Conservation (phyloP, 2,113 vertebrate species). For the Pomatorhinus ruficollis region DNA sequence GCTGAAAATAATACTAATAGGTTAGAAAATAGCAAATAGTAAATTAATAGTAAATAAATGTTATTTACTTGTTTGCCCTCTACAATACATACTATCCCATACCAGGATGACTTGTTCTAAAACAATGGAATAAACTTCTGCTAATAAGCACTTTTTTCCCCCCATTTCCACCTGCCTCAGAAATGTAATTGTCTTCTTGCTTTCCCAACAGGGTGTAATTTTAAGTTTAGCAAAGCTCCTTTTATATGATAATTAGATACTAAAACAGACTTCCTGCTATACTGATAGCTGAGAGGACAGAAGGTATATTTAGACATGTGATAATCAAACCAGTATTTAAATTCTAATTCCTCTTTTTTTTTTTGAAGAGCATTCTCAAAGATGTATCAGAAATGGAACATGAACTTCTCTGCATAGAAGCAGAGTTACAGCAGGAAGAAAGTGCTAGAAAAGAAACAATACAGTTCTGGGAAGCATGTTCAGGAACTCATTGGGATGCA, state of each 20-base stretch:
- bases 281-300: not conserved
- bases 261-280: not conserved
- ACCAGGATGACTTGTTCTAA: not conserved
- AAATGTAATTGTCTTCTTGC: not conserved
- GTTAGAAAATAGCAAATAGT: not conserved
- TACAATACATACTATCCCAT: not conserved
- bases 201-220: not conserved
- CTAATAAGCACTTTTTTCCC: not conserved
- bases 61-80: not conserved
- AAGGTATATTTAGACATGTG: not conserved
- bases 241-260: not conserved
- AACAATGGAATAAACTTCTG: not conserved
- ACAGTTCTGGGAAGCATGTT: constrained; percentile 62
- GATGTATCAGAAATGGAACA: constrained; percentile 69
- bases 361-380: constrained; percentile 65
- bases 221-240: not conserved
- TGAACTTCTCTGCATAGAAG: constrained; percentile 55
- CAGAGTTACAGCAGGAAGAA: constrained; percentile 59
- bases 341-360: not conserved
- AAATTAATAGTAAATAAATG: too few species aligned
- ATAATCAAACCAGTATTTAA: not conserved
- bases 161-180: not conserved
- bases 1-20: not conserved
- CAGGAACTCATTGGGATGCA: constrained; percentile 29
- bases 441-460: constrained; percentile 46